phyloP scores from a whole-genome alignment of 2,888 invertebrate genomes.

The Lasioglossum zephyrum region DNA sequence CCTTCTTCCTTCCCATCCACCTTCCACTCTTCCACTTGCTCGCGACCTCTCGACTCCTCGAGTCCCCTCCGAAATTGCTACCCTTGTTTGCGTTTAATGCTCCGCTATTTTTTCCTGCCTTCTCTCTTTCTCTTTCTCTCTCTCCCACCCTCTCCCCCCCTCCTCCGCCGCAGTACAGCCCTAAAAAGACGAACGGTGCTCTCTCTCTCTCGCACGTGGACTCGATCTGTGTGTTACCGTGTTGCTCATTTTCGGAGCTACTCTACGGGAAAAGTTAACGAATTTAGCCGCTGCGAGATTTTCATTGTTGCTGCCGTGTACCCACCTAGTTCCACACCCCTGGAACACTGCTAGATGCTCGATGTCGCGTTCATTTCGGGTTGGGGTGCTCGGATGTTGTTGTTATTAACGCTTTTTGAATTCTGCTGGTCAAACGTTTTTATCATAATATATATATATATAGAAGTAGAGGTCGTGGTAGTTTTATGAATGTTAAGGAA shows the following conservation, averaged over 20 bases:
- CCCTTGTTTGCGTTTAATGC: conserved; percentile 83
- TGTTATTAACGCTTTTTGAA: neutral
- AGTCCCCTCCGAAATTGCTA: conserved; percentile 81
- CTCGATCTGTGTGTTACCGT: conserved; percentile 35
- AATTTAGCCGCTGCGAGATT: conserved; percentile 44
- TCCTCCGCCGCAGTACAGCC: conserved; percentile 16
- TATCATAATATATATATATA: neutral
- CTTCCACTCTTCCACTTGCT: conserved; percentile 63
- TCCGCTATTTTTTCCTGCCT: conserved; percentile 77
- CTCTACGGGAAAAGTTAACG: conserved; percentile 49
- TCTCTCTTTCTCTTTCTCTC: neutral
- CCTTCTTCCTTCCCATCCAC: conserved; percentile 48
- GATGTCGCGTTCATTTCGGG: neutral
- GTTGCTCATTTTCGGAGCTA: conserved; percentile 62
- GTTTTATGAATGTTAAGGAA: neutral
- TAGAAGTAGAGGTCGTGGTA: neutral
- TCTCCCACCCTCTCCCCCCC: neutral
- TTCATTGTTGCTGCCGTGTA: conserved; percentile 17
- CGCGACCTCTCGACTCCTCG: conserved; percentile 78
- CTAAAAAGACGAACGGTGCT: conserved; percentile 59
- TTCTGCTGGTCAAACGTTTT: neutral
- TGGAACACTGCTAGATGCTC: neutral
- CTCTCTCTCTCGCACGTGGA: neutral
- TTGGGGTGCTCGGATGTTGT: neutral
- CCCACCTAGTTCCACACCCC: neutral